These are phyloP conservation scores for Drosophila aff. DNA, from an alignment of 1,140 invertebrate genomes.

Conservation along the genomic window DNA sequence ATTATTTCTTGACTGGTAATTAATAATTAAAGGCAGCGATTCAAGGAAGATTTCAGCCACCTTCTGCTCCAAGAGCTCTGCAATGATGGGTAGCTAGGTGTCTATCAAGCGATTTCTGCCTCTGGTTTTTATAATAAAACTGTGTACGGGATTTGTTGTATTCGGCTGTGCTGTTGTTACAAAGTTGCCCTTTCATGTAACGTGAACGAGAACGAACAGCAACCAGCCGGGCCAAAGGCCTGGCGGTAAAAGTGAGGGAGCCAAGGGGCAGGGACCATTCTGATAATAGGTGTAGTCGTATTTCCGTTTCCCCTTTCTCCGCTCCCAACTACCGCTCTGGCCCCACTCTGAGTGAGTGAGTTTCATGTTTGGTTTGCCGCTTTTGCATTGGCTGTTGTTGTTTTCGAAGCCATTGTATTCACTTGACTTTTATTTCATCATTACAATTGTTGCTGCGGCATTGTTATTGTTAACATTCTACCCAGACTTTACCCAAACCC, in stretches of 20 bases:
- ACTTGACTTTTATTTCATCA: conserved; percentile 78
- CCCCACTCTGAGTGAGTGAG: conserved; percentile 41
- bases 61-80: background rate
- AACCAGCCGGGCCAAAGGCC: conserved; percentile 23
- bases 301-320: conserved; percentile 56
- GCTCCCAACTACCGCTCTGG: conserved; percentile 3
- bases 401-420: conserved; percentile 71
- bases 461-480: conserved; percentile 75
- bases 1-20: conserved; percentile 17
- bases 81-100: conserved; percentile 18
- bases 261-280: conserved; percentile 31
- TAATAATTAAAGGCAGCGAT: conserved; percentile 9
- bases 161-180: conserved; percentile 52
- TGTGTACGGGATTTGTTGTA: conserved; percentile 67
- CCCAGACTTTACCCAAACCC: conserved; percentile 37
- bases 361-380: conserved; percentile 58
- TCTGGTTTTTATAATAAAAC: conserved; percentile 66
- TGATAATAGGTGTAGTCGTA: conserved; percentile 75
- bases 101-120: conserved; percentile 4
- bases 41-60: background rate
- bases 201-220: conserved; percentile 59
- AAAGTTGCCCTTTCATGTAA: conserved; percentile 80
- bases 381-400: conserved; percentile 53
- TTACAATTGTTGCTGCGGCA: conserved; percentile 69
- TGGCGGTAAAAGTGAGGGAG: conserved; percentile 9